Base-by-base conservation (phyloP, 2,797 vertebrate genomes). In the Fratercula arctica region DNA sequence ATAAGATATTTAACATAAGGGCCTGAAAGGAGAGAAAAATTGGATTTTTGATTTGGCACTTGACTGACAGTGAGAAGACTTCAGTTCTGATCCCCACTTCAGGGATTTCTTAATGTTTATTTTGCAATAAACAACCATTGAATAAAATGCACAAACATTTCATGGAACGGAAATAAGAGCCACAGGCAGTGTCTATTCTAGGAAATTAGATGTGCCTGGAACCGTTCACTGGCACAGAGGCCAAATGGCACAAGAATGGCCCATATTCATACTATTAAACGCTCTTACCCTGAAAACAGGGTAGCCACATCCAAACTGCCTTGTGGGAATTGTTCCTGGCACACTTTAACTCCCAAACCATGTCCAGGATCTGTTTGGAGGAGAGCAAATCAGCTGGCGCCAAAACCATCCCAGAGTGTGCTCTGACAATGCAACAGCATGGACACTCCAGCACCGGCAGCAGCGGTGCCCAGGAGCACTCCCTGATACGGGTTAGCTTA, bases 71-170 rank as follows among this genome's bases (percentile, higher is more conserved):
- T 0, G 3, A 79, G 26, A 74, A 57, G 2, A 23, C 12, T 81
- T 70, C 13, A 41, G 23, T 76, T 83, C 59, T 35, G 23, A 56
- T 51, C 20, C 4, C 7, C n/a, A 51, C 33, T 61, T 87, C 39
- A 79, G n/a, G 63, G 35, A 77, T 56, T 91, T 89, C 21, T 77
- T 79, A 76, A 70, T 63, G 35, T 74, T 87, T 83, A 46, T 76
- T 90, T 87, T 80, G 26, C 39, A 66, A 83, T 54, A 90, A 87
- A 51, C 18, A 89, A 29, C 13, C 8, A 16, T 12, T 63, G 9
- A 87, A 80, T 80, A 83, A 88, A 92, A 70, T 70, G 46, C 28
- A 63, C 46, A 74, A 74, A 70, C 29, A 74, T 94, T 76, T 87
- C 39, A 89, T 69, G 43, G 26, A 91, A 57, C 3, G 69, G 33